These are phyloP conservation scores for Chaetodon trifascialis DNA, from an alignment of 2,113 vertebrate genomes.

Conservation along the genomic window DNA sequence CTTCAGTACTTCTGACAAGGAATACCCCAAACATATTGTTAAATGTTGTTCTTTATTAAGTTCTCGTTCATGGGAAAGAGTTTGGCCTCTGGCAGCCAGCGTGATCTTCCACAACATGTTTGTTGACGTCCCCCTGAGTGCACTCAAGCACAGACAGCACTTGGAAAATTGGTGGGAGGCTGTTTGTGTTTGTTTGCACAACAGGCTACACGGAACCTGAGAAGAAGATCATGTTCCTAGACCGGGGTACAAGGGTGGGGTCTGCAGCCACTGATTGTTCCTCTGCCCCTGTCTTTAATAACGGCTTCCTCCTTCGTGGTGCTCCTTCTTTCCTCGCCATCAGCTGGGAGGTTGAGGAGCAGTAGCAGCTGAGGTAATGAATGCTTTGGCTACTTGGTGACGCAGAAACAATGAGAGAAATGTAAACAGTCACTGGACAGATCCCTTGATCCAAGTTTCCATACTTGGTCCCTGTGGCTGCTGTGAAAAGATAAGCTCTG, in stretches of 20 bases:
- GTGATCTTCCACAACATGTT: slow-evolving; percentile 50
- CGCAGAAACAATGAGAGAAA: slow-evolving; percentile 75
- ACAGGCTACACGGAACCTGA: slow-evolving; percentile 10
- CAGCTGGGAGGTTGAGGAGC: slow-evolving; percentile 53
- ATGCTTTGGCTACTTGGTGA: slow-evolving; percentile 64
- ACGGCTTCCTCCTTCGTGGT: slow-evolving; percentile 58
- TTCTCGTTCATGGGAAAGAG: slow-evolving; percentile 36
- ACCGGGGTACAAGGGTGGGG: slow-evolving; percentile 54
- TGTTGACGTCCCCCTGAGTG: slow-evolving; percentile 29
- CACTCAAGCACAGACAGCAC: slow-evolving; percentile 3
- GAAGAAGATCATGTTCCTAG: slow-evolving; percentile 34
- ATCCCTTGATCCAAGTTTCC: slow-evolving; percentile 72
- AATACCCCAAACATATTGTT: slow-evolving; percentile 7
- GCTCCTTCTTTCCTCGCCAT: slow-evolving; percentile 33
- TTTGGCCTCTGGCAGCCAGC: slow-evolving; percentile 21
- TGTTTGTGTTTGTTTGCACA: slow-evolving; percentile 23
- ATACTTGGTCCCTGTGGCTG: slow-evolving; percentile 58
- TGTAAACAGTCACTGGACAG: slow-evolving; percentile 73
- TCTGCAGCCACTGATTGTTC: slow-evolving; percentile 62
- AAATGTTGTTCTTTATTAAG: slow-evolving; percentile 17
- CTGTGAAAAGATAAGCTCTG: slow-evolving; percentile 60
- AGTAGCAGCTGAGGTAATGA: slow-evolving; percentile 63
- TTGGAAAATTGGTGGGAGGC: slow-evolving; percentile 37
- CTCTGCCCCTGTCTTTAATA: slow-evolving; percentile 47
- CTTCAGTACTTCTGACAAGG: slow-evolving; percentile 12